Base-by-base conservation (phyloP, 2,113 vertebrate genomes). In the Aegithalos caudatus region DNA sequence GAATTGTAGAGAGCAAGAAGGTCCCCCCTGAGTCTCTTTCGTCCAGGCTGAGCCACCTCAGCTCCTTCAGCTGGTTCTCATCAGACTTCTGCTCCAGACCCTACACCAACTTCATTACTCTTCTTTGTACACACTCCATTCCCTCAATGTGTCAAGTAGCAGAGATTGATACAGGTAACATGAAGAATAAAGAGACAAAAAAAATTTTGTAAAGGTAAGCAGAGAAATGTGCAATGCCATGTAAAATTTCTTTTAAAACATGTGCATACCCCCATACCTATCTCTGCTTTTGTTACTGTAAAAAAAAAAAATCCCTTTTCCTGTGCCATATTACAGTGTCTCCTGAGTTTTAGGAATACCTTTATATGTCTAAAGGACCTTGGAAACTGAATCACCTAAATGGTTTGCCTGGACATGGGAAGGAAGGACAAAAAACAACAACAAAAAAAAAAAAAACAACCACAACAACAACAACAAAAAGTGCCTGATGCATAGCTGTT, bases 261-360 rank as follows among this genome's bases (percentile, higher is more conserved):
- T 1, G 1, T 3, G 7, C 3, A 22, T 5, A 22, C 6, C 27
- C 2, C 5, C 12, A 18, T 7, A 47, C 1, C 2, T 19, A 14
- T 11, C 1, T 14, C 12, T 64, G 4, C 47, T 48, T 56, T 38
- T 89, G 1, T 18, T 74, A 10, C 4, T 5, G 6, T 61, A 71
- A 37, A 71, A n/a, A n/a, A n/a, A n/a, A n/a, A n/a, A n/a, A n/a
- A n/a, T n/a, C n/a, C 13, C 25, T 3, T 27, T 82, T 74, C 27
- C 11, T 23, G 10, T 53, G 20, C 18, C 20, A 20, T 66, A 86
- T 57, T 38, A 3, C 18, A 38, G 27, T 24, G 6, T 29, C 19
- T 58, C 25, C 21, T 65, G 40, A 60, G n/a, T n/a, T 66, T 23
- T 48, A 66, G 9, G 11, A 48, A 33, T 28, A 9, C 5, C 21